phyloP scores from a whole-genome alignment of 2,797 vertebrate species.

The Carapus acus region DNA sequence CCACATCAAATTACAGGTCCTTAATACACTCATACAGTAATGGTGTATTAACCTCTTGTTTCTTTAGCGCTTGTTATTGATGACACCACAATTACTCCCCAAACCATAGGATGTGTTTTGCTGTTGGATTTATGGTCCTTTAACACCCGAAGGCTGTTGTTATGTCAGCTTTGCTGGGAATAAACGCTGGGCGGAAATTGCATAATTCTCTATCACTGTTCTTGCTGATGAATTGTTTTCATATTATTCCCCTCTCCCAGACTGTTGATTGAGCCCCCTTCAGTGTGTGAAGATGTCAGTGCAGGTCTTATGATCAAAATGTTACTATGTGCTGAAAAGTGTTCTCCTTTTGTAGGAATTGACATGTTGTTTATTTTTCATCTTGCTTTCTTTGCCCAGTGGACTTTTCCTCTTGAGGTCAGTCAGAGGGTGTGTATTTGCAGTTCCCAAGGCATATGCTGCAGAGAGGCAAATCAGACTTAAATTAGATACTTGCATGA shows the following conservation, averaged over 20 bases:
- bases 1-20: not conserved
- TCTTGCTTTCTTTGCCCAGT: constrained; percentile 9
- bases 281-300: constrained; percentile 1
- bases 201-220: not conserved
- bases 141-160: constrained; percentile 11
- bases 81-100: too few relatives aligned
- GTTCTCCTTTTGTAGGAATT: constrained; percentile 8
- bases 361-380: not conserved
- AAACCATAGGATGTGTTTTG: constrained; percentile 17
- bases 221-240: not conserved
- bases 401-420: constrained; percentile 17
- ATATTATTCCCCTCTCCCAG: too few relatives aligned
- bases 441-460: too few relatives aligned
- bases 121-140: constrained; percentile 7
- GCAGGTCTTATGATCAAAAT: constrained; percentile 25
- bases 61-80: too few relatives aligned
- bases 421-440: constrained; percentile 2
- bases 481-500: not conserved
- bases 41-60: too few relatives aligned
- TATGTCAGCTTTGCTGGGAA: constrained; percentile 16
- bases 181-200: constrained; percentile 6
- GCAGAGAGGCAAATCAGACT: constrained; percentile 21
- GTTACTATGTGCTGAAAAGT: constrained; percentile 16
- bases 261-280: too few relatives aligned
- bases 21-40: too few relatives aligned